These are phyloP conservation scores for Pachyseris speciosa DNA, from an alignment of 64 coral and sea anemone species.

Conservation along the genomic window DNA sequence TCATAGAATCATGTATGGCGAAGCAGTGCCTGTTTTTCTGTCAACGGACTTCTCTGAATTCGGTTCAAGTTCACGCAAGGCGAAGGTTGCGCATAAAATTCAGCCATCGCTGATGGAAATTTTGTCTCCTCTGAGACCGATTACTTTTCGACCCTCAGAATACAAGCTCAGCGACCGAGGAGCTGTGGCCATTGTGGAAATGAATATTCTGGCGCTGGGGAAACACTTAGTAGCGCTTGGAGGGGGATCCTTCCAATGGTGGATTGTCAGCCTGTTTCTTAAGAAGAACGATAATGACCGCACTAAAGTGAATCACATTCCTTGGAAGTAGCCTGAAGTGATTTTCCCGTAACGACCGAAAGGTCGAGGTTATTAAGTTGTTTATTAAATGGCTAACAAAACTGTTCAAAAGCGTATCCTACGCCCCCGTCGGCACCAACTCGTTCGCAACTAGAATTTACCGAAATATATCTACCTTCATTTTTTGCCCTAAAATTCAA, in stretches of 20 bases:
- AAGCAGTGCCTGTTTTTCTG: conserved; percentile 65
- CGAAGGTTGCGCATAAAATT: conserved; percentile 3
- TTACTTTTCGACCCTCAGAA: conserved; percentile 51
- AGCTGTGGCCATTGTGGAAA: conserved; percentile 89
- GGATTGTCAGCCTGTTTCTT: conserved; percentile 75
- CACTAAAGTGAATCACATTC: no score
- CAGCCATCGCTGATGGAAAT: conserved; percentile 36
- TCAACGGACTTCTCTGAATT: conserved; percentile 77
- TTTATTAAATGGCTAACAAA: no score
- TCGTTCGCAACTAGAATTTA: no score
- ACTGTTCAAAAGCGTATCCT: no score
- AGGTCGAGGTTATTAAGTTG: no score
- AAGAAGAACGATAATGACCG: background rate
- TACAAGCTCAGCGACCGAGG: conserved; percentile 72
- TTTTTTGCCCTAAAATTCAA: no score
- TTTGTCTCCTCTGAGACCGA: conserved; percentile 40
- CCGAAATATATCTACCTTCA: no score
- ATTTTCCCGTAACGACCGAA: no score
- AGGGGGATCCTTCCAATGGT: conserved; percentile 86
- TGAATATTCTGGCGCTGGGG: conserved; percentile 94
- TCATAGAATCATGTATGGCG: conserved; percentile 5
- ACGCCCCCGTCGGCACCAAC: no score
- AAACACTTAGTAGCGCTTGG: conserved; percentile 72
- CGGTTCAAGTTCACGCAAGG: conserved; percentile 65
- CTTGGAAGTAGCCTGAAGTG: no score